Evolutionary conservation across 2,888 invertebrate species (phyloP), one percentile per base, ranked within the genome.

Genomic region (Drosophila tanythrix): DNA sequence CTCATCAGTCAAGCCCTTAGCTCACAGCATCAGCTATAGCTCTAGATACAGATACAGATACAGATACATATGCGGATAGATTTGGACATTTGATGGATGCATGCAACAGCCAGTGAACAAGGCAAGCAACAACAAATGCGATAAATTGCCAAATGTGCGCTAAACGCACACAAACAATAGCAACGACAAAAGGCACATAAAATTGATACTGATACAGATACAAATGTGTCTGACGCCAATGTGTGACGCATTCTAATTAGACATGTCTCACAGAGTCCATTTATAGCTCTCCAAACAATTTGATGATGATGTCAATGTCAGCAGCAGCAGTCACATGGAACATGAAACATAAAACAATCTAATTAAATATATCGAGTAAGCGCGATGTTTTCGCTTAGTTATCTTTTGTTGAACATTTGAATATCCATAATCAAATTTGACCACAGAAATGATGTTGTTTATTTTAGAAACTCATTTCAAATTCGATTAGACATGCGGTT

Each of bases 1-100:
- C 50, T 77, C 86, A 88, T 88, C 88, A 71, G 70, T 83, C 86
- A 85, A 67, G 57, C 52, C 63, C 62, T 68, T 59, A 75, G 76
- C 75, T 66, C 58, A 75, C 59, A 35, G 59, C 35, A 43, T 50
- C 48, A 68, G 40, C 56, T 50, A 76, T 56, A 57, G 52, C 29
- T 53, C 35, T 53, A 74, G 29, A 31, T 43, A 55, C 38, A 74
- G 29, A 40, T 63, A 63, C 67, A 61, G 35, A 35, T 46, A 35
- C 57, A 64, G 33, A 46, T 46, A 61, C 46, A 66, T 57, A 55
- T 55, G 36, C 36, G 68, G 65, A 84, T 74, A 69, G 70, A 69
- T 65, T 63, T 29, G 59, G 58, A 50, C 62, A 62, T 68, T 83
- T 89, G 85, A 84, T 87, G 64, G 74, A 74, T 76, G 84, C 83